Conservation (phyloP, 2,888 invertebrate species). For the Drosophila bunnanda region DNA sequence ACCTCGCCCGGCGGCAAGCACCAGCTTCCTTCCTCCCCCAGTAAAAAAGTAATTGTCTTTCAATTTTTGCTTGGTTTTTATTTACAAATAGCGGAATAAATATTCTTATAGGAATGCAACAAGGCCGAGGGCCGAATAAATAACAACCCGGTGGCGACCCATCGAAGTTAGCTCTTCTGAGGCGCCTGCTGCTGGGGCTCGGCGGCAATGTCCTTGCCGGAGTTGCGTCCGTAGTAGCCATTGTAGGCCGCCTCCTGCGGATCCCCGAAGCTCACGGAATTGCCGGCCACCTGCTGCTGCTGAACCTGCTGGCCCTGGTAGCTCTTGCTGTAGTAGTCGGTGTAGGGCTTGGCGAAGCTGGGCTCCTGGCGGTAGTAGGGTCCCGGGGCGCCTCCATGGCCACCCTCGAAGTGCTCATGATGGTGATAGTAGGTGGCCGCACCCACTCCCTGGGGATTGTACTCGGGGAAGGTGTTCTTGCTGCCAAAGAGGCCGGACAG, state of each 20-base stretch:
- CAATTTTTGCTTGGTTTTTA: constrained; percentile 62
- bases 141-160: constrained; percentile 52
- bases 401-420: constrained; percentile 82
- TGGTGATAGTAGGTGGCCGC: constrained; percentile 87
- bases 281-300: constrained; percentile 62
- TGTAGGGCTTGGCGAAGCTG: constrained; percentile 82
- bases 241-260: constrained; percentile 89
- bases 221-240: constrained; percentile 89
- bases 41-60: constrained; percentile 26
- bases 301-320: constrained; percentile 56
- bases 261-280: constrained; percentile 88
- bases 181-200: constrained; percentile 48
- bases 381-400: constrained; percentile 54
- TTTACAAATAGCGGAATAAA: constrained; percentile 71
- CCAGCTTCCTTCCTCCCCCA: constrained; percentile 6
- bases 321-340: constrained; percentile 85
- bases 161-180: constrained; percentile 59
- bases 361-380: constrained; percentile 82
- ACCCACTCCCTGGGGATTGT: constrained; percentile 91
- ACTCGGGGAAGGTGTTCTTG: constrained; percentile 86
- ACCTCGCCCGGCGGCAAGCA: neutral
- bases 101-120: constrained; percentile 75
- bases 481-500: constrained; percentile 80
- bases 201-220: constrained; percentile 84
- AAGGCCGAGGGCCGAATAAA: constrained; percentile 55